Conservation (phyloP, 2,888 invertebrate genomes). For the Euzetes globulus region DNA sequence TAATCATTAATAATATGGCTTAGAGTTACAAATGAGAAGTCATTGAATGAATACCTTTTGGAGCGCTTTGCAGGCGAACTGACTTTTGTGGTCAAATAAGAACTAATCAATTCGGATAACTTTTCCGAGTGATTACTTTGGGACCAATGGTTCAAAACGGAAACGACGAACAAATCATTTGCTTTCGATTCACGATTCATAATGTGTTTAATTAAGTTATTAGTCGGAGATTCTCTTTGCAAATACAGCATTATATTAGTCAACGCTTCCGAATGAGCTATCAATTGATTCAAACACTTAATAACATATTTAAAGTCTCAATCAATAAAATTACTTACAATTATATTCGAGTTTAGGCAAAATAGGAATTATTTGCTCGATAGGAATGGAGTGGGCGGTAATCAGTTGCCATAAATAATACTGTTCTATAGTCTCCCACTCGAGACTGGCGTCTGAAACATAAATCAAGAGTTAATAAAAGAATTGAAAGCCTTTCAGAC, state of each 20-base stretch:
- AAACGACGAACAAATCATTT: conserved; percentile 70
- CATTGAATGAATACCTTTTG: conserved; percentile 38
- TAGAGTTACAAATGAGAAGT: too few species aligned
- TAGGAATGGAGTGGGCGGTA: conserved; percentile 82
- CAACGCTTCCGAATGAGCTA: conserved; percentile 81
- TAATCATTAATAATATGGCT: too few species aligned
- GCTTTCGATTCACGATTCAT: conserved; percentile 49
- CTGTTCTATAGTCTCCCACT: conserved; percentile 96
- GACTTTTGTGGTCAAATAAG: conserved; percentile 40
- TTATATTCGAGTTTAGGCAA: conserved; percentile 58
- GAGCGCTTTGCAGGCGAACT: conserved; percentile 38
- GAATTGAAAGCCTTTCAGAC: neutral
- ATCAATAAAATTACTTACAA: conserved; percentile 44
- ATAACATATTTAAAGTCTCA: too few species aligned
- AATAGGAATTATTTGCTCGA: conserved; percentile 76
- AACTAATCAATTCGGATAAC: conserved; percentile 41
- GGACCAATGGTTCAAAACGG: conserved; percentile 87
- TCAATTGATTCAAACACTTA: too few species aligned
- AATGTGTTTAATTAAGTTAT: conserved; percentile 49
- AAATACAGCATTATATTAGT: conserved; percentile 81
- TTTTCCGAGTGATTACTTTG: conserved; percentile 41
- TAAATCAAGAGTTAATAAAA: neutral
- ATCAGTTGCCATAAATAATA: conserved; percentile 94
- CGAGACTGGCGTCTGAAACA: conserved; percentile 51
- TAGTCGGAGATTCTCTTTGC: conserved; percentile 67